Conservation (phyloP, 1,140 invertebrate genomes). For the Pseudomyrmex flavicornis region DNA sequence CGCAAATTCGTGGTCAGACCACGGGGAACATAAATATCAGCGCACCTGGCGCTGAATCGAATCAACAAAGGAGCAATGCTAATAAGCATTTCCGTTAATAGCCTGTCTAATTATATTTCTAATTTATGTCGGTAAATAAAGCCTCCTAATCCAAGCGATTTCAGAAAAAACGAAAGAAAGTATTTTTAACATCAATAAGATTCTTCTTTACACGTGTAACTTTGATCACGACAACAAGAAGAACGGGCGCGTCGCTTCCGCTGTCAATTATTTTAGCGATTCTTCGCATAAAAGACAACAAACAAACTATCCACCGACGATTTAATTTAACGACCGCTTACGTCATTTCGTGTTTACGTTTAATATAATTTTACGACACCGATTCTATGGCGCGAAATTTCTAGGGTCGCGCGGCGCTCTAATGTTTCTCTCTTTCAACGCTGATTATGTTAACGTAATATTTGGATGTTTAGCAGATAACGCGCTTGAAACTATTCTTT, state of each 20-base stretch:
- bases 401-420: not conserved
- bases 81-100: conserved; percentile 6
- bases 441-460: not conserved
- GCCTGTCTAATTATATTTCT: conserved; percentile 9
- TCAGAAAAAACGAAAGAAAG: not conserved
- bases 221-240: not conserved
- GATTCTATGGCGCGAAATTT: conserved; percentile 32
- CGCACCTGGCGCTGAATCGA: conserved; percentile 28
- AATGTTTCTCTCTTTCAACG: not conserved
- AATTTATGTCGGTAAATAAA: conserved; percentile 5
- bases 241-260: conserved; percentile 49
- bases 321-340: conserved; percentile 49
- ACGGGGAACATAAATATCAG: not conserved
- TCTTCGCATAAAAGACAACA: conserved; percentile 50
- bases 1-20: conserved; percentile 13
- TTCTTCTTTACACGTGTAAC: too few species aligned
- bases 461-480: not conserved
- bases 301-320: conserved; percentile 16
- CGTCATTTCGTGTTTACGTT: conserved; percentile 40
- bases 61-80: conserved; percentile 10
- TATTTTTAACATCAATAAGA: not conserved
- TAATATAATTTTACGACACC: conserved; percentile 40
- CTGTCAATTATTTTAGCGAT: conserved; percentile 61
- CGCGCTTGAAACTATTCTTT: too few species aligned
- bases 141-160: not conserved